These are phyloP conservation scores for Sympetrum striolatum DNA, from an alignment of 2,888 invertebrate genomes.

Conservation along the genomic window DNA sequence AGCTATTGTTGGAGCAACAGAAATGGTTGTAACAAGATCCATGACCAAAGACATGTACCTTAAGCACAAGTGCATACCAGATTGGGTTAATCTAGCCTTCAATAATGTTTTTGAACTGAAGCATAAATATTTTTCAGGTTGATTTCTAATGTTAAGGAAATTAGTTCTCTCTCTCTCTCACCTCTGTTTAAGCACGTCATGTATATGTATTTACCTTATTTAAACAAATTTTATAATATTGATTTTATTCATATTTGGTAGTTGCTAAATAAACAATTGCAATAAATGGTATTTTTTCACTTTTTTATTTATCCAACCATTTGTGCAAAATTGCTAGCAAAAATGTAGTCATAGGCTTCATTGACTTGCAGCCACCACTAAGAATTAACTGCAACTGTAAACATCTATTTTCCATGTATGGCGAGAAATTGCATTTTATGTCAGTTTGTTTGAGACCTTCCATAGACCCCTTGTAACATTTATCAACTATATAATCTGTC, in stretches of 20 bases:
- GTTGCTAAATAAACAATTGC: not conserved
- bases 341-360: not conserved
- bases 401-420: not conserved
- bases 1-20: constrained; percentile 79
- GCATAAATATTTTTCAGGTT: constrained; percentile 22
- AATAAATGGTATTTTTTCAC: not conserved
- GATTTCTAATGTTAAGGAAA: not conserved
- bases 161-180: not conserved
- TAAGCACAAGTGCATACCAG: constrained; percentile 74
- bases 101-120: constrained; percentile 55
- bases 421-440: not conserved
- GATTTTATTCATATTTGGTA: not conserved
- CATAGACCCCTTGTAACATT: not conserved
- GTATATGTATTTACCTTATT: not conserved
- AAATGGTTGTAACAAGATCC: constrained; percentile 73
- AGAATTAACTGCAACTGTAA: not conserved
- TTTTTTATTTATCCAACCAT: not conserved
- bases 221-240: not conserved
- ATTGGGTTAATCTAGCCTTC: constrained; percentile 78
- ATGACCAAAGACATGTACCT: constrained; percentile 78
- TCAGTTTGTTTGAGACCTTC: not conserved
- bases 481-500: constrained; percentile 3
- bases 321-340: not conserved
- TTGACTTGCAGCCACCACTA: not conserved
- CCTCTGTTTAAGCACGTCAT: not conserved